Percentiles rank a stretch among this genome's conserved stretches.
These are phyloP conservation scores for Ophioderma brevispina DNA, from an alignment of 35 echinoderm and acorn worm genomes.

Conservation along the genomic window DNA sequence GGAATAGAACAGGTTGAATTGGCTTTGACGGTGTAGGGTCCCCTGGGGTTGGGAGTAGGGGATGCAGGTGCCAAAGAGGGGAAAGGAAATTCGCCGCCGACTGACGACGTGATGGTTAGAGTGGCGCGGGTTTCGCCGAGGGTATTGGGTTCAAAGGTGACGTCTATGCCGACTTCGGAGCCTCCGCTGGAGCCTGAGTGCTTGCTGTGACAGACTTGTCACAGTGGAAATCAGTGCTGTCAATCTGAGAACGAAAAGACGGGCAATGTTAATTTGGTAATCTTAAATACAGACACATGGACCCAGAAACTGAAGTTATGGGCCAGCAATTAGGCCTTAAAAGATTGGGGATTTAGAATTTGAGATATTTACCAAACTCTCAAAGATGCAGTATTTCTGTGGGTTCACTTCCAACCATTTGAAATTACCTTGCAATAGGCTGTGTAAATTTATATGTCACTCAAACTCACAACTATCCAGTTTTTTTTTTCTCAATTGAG, in stretches of 20 bases:
- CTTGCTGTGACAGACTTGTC: constrained; percentile 92
- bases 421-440: too few species aligned
- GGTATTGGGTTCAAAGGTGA: constrained; percentile 90
- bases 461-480: too few species aligned
- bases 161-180: constrained; percentile 87
- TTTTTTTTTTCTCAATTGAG: too few species aligned
- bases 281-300: too few species aligned
- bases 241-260: constrained; percentile 24
- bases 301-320: too few species aligned
- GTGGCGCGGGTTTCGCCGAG: constrained; percentile 86
- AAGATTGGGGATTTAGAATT: too few species aligned
- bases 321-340: too few species aligned
- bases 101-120: constrained; percentile 57
- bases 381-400: too few species aligned
- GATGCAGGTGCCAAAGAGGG: constrained; percentile 93
- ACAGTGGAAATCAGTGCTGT: constrained; percentile 94
- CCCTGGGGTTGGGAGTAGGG: constrained; percentile 90
- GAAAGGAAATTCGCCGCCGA: constrained; percentile 89
- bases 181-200: constrained; percentile 94
- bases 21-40: constrained; percentile 93
- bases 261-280: neutral
- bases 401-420: too few species aligned
- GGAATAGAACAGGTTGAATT: constrained; percentile 88
- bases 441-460: too few species aligned
- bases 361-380: too few species aligned